phyloP scores from a whole-genome alignment of 2,888 invertebrate genomes.

The Osmoderma eremita region DNA sequence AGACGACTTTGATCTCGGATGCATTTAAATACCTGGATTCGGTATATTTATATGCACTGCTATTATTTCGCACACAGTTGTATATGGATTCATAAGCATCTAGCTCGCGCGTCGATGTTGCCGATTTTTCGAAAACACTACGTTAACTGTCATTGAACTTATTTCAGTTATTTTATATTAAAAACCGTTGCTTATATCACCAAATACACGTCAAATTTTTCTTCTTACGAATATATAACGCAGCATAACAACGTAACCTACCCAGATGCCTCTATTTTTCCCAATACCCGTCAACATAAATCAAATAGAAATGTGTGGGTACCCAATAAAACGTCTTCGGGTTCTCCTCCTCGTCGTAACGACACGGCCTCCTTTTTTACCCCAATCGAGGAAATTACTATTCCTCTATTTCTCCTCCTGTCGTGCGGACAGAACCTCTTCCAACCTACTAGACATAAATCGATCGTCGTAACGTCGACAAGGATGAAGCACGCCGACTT shows the following conservation, averaged over 20 bases:
- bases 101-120: no score
- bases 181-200: no score
- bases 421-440: not conserved
- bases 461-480: conserved; percentile 18
- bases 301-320: conserved; percentile 6
- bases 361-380: not conserved
- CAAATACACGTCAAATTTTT: no score
- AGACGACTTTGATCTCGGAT: no score
- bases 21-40: no score
- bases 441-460: conserved; percentile 14
- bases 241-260: not conserved
- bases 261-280: not conserved
- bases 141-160: no score
- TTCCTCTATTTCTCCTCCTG: not conserved
- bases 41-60: no score
- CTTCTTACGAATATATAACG: not conserved
- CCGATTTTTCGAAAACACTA: no score
- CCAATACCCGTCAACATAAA: conserved; percentile 9
- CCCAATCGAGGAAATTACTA: conserved; percentile 15
- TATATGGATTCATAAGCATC: no score
- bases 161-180: no score
- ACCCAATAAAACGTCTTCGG: not conserved
- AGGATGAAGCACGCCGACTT: no score
- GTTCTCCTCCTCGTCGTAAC: not conserved
- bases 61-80: no score